Conservation (phyloP, 1,140 invertebrate species). For the Oedothorax gibbosus region DNA sequence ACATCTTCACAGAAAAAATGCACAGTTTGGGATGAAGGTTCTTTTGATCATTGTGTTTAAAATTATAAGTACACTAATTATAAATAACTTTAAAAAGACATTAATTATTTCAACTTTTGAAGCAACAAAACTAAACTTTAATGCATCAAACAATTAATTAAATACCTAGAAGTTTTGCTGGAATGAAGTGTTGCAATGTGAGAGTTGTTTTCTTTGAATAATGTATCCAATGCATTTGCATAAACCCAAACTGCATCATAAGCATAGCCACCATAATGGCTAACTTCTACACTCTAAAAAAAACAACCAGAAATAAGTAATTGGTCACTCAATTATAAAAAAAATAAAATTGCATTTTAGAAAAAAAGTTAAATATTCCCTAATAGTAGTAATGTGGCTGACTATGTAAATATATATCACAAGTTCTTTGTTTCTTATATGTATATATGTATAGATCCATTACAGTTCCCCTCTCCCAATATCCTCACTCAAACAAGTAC, state of each 20-base stretch:
- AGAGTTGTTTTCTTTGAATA: conserved; percentile 74
- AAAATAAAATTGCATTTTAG: background rate
- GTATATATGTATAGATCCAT: too few species aligned
- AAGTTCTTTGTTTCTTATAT: too few species aligned
- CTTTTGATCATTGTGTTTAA: too few species aligned
- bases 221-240: conserved; percentile 77
- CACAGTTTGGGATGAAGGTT: too few species aligned
- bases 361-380: background rate
- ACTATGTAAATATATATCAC: too few species aligned
- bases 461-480: too few species aligned
- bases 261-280: conserved; percentile 79
- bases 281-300: conserved; percentile 64
- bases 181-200: conserved; percentile 74
- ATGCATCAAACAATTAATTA: background rate
- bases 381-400: background rate
- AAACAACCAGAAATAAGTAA: background rate
- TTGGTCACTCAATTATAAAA: background rate
- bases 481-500: too few species aligned
- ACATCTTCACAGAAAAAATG: too few species aligned
- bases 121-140: too few species aligned
- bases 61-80: too few species aligned
- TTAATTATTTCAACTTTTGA: too few species aligned
- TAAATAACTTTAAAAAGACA: too few species aligned
- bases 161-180: conserved; percentile 73
- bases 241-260: conserved; percentile 90